Base-by-base conservation (phyloP, 2,113 vertebrate species). In the Tauraco erythrolophus region DNA sequence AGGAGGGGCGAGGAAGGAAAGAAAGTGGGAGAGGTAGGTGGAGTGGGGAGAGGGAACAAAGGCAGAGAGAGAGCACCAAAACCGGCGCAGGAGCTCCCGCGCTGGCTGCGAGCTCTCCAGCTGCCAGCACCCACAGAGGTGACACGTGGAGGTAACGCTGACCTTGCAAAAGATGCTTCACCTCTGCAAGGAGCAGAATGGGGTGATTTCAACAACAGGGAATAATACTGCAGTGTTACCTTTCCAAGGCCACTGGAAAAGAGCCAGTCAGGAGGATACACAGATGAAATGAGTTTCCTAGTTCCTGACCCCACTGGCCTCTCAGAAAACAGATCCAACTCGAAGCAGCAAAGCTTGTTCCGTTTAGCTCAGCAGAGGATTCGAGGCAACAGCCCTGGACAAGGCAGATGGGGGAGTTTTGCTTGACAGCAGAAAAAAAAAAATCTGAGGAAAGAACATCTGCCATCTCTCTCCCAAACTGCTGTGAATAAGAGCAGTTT, bases 11-110 rank as follows among this genome's bases (percentile, higher is more conserved):
- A 77, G 64, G 89, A 92, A 86, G 21, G 61, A 89, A 31, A 89
- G 78, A 80, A 96, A 93, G 72, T 43, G 56, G 48, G 85, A 95
- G 91, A 96, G 84, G 74, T 76, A 88, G 83, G 43, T 33, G 41
- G 58, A 76, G 19, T 5, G 19, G 24, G 10, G 10, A 94, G 77
- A 92, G 54, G 84, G 78, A 97, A 95, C 93, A 96, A 97, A 94
- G 94, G 75, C 53, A 0, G 56, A 75, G 71, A 57, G 64, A 4
- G 37, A 45, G 68, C 62, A 82, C 78, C 80, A 24, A 89, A 92
- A 57, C 9, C 82, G 28, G 35, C 39, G 45, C 0, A 5, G 45
- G 57, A 90, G 81, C 41, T 79, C 53, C 51, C 0, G 5, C 0
- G 0, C 51, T 5, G 30, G 46, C 93, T 64, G 84, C 1, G 0